Evolutionary conservation across 2,797 vertebrate genomes (phyloP).

Genomic region (Betta splendens): DNA sequence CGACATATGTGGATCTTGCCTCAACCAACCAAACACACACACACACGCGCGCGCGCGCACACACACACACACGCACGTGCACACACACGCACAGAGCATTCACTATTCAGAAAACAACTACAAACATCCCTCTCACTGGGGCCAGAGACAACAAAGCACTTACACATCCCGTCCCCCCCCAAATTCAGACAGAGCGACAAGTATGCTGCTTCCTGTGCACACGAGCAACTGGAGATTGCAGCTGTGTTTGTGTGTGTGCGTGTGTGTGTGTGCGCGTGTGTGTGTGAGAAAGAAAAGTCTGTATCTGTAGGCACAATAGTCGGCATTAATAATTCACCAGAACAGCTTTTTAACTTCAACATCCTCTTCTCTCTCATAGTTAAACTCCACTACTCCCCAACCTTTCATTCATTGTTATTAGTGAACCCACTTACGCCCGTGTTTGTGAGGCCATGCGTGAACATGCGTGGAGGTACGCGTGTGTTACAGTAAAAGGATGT

Average conservation of each 20-base stretch:
- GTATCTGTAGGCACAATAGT: constrained; percentile 71
- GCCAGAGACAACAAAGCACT: constrained; percentile 69
- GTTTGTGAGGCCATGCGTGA: constrained; percentile 6
- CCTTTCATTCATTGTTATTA: constrained; percentile 61
- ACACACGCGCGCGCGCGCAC: constrained; percentile 13
- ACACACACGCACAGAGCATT: constrained; percentile 36
- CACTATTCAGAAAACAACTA: constrained; percentile 65
- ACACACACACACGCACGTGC: constrained; percentile 21
- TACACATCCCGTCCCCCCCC: constrained; percentile 63
- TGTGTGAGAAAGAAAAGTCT: constrained; percentile 36
- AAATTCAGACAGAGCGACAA: constrained; percentile 70
- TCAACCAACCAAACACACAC: constrained; percentile 8
- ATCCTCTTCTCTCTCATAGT: constrained; percentile 55
- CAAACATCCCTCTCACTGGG: constrained; percentile 67
- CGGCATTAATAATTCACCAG: constrained; percentile 78
- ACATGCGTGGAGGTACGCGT: neutral
- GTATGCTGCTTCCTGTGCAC: constrained; percentile 75
- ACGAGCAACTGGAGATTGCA: constrained; percentile 79
- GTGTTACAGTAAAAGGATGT: constrained; percentile 36
- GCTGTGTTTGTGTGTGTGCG: constrained; percentile 69
- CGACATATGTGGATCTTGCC: constrained; percentile 40
- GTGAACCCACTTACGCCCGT: constrained; percentile 18
- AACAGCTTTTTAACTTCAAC: constrained; percentile 78
- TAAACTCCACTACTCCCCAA: constrained; percentile 46
- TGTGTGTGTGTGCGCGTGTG: constrained; percentile 38